These are phyloP conservation scores for Pempheris klunzingeri DNA, from an alignment of 2,797 vertebrate species.

Conservation along the genomic window DNA sequence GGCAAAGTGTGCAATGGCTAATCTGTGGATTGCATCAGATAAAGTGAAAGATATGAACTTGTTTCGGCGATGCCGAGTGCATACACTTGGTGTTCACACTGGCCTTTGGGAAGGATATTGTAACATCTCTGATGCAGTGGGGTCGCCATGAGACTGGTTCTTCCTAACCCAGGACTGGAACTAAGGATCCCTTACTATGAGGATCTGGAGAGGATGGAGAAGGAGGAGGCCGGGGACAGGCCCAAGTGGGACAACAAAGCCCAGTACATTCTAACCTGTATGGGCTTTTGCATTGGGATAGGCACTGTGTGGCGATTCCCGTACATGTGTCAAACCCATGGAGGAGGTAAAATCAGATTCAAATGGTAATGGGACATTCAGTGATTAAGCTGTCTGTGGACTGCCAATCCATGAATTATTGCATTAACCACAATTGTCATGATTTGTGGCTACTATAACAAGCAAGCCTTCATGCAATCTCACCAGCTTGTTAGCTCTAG, in stretches of 20 bases:
- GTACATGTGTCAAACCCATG: slow-evolving; percentile 93
- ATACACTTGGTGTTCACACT: slow-evolving; percentile 7
- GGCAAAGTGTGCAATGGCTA: slow-evolving; percentile 13
- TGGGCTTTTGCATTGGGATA: slow-evolving; percentile 94
- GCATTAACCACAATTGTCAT: not conserved
- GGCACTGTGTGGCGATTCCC: slow-evolving; percentile 97
- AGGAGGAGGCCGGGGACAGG: slow-evolving; percentile 84
- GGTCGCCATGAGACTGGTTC: slow-evolving; percentile 63
- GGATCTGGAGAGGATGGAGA: slow-evolving; percentile 88
- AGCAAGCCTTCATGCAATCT: not conserved
- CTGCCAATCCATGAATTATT: not conserved
- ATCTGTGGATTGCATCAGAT: slow-evolving; percentile 30
- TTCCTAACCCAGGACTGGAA: slow-evolving; percentile 72
- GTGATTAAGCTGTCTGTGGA: not conserved
- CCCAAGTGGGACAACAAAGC: slow-evolving; percentile 96
- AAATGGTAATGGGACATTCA: rapidly evolving
- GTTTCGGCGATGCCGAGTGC: not conserved
- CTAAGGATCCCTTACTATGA: slow-evolving; percentile 67
- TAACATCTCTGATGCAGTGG: slow-evolving; percentile 15
- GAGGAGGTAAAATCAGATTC: slow-evolving; percentile 88
- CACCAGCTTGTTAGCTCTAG: not conserved
- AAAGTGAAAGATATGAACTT: slow-evolving; percentile 50
- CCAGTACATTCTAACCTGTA: slow-evolving; percentile 94
- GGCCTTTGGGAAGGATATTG: not conserved
- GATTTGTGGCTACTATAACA: not conserved